These are phyloP conservation scores for Dasyornis broadbenti DNA, from an alignment of 2,113 vertebrate species.

Conservation along the genomic window DNA sequence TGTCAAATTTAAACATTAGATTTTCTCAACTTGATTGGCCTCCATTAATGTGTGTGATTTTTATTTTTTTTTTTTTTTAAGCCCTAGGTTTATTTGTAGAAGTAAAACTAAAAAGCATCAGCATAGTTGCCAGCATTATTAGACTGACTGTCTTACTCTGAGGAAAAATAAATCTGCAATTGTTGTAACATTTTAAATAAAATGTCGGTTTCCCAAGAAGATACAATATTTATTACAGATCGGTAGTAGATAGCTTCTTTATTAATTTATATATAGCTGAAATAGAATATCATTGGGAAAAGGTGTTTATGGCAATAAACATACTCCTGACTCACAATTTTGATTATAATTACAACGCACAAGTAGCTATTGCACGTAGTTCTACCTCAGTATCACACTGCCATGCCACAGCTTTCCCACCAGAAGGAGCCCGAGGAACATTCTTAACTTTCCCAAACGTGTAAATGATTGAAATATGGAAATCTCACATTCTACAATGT, in stretches of 20 bases:
- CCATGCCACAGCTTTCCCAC: not conserved
- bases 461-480: fast-evolving
- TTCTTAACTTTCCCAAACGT: not conserved
- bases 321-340: not conserved
- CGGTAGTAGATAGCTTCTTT: not conserved
- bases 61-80: not conserved
- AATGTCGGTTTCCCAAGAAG: not conserved
- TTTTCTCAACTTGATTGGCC: not conserved
- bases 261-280: not conserved
- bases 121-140: not conserved
- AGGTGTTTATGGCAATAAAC: not conserved
- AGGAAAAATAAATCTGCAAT: not conserved
- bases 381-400: not conserved
- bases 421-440: slow-evolving; percentile 3
- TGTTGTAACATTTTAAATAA: not conserved
- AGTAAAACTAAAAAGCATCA: not conserved
- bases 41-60: not conserved
- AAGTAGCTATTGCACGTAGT: not conserved
- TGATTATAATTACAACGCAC: not conserved
- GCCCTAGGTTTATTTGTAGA: not conserved
- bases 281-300: not conserved
- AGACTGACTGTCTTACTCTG: not conserved
- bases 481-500: fast-evolving
- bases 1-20: not conserved
- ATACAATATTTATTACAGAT: not conserved